Percentiles rank a stretch among this genome's conserved stretches.
Evolutionary conservation across 2,888 invertebrate genomes (phyloP).

Genomic region (Metallyticus violacea): DNA sequence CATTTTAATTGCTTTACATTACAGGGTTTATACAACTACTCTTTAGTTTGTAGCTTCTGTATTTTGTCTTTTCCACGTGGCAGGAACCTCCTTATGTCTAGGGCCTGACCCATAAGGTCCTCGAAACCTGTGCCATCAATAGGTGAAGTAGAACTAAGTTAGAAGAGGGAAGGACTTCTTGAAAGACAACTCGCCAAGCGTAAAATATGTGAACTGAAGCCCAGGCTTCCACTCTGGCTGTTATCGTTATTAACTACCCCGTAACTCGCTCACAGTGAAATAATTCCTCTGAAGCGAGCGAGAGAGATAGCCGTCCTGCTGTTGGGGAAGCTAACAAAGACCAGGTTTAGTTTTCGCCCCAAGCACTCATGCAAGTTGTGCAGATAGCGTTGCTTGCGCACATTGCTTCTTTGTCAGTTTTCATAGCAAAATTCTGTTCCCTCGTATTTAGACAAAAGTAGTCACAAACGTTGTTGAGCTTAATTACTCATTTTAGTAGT

Average conservation of each 20-base stretch:
- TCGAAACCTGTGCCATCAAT: background rate
- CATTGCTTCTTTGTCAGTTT: background rate
- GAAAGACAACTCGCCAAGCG: constrained; percentile 2
- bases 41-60: too few species aligned
- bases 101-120: background rate
- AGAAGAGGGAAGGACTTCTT: background rate
- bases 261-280: background rate
- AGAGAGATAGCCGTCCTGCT: background rate
- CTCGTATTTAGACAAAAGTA: background rate
- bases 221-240: background rate
- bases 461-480: background rate
- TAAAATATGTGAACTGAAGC: constrained; percentile 7
- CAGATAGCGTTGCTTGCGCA: background rate
- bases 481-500: background rate
- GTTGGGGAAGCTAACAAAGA: background rate
- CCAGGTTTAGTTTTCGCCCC: background rate
- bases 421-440: too few species aligned
- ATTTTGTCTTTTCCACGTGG: too few species aligned
- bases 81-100: too few species aligned
- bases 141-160: background rate
- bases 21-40: too few species aligned
- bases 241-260: background rate
- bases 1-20: too few species aligned
- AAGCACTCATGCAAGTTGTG: background rate
- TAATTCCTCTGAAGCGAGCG: background rate